These are phyloP conservation scores for Drosophila elegans DNA, from an alignment of 1,140 invertebrate genomes.

Conservation along the genomic window DNA sequence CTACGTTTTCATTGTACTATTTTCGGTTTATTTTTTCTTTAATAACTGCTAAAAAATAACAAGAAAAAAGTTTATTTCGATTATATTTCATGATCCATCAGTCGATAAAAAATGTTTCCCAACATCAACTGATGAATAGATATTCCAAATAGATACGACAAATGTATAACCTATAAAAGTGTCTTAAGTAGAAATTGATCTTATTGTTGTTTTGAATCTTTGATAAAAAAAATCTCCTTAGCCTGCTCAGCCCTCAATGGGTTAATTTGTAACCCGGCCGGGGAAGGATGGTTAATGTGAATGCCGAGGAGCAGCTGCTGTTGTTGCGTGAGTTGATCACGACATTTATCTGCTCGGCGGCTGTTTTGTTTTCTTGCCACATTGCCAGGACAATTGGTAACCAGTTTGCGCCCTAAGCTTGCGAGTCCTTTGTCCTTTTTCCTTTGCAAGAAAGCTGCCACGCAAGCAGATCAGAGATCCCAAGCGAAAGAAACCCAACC, in stretches of 20 bases:
- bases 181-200: background rate
- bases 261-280: constrained; percentile 36
- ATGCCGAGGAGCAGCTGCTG: constrained; percentile 43
- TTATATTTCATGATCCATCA: too few species aligned
- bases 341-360: constrained; percentile 58
- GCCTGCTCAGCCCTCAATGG: constrained; percentile 12
- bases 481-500: constrained; percentile 16
- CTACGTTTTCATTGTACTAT: too few species aligned
- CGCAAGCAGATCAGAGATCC: constrained; percentile 43
- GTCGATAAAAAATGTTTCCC: too few species aligned
- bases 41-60: too few species aligned
- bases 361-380: constrained; percentile 40
- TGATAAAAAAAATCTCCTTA: background rate
- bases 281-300: constrained; percentile 11
- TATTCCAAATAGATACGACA: too few species aligned
- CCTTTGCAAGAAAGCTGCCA: constrained; percentile 68
- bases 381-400: constrained; percentile 63
- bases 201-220: background rate
- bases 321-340: constrained; percentile 47
- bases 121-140: too few species aligned
- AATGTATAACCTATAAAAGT: too few species aligned
- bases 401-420: constrained; percentile 80
- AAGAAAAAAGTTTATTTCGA: too few species aligned
- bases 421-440: constrained; percentile 70
- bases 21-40: too few species aligned